These are phyloP conservation scores for Ceratina australensis DNA, from an alignment of 1,140 invertebrate species.

Conservation along the genomic window DNA sequence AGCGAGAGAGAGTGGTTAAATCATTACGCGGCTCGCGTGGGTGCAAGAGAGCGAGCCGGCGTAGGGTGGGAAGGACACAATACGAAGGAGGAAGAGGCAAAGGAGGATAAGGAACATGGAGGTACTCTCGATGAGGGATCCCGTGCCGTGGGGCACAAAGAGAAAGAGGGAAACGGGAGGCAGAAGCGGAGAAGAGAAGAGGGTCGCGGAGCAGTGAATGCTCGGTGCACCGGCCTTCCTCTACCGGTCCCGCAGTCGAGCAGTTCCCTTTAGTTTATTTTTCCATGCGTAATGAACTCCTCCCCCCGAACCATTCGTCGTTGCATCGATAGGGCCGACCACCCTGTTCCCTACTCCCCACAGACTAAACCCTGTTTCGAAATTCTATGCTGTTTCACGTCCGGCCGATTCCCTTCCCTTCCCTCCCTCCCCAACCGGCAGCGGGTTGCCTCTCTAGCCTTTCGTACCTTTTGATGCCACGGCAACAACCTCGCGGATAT, in stretches of 20 bases:
- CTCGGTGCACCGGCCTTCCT: slow-evolving; percentile 43
- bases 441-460: not conserved
- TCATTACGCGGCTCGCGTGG: slow-evolving; percentile 58
- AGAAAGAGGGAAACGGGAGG: slow-evolving; percentile 44
- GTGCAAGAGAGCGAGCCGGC: slow-evolving; percentile 25
- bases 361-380: slow-evolving; percentile 60
- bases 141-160: slow-evolving; percentile 53
- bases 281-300: slow-evolving; percentile 70
- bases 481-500: slow-evolving; percentile 24
- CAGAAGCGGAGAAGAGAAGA: not conserved
- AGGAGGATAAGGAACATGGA: slow-evolving; percentile 47
- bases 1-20: slow-evolving; percentile 46
- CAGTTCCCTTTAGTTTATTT: slow-evolving; percentile 68
- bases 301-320: slow-evolving; percentile 47
- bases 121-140: slow-evolving; percentile 57
- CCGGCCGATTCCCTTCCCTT: slow-evolving; percentile 37
- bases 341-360: slow-evolving; percentile 41
- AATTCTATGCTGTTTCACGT: slow-evolving; percentile 63
- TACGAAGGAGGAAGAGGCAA: slow-evolving; percentile 25
- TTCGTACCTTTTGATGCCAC: slow-evolving; percentile 34
- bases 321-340: slow-evolving; percentile 64
- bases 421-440: not conserved
- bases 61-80: slow-evolving; percentile 18
- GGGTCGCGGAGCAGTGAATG: slow-evolving; percentile 56
- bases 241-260: slow-evolving; percentile 49